These are phyloP conservation scores for Styela clava DNA, from an alignment of 23 tunicate genomes.

Conservation along the genomic window DNA sequence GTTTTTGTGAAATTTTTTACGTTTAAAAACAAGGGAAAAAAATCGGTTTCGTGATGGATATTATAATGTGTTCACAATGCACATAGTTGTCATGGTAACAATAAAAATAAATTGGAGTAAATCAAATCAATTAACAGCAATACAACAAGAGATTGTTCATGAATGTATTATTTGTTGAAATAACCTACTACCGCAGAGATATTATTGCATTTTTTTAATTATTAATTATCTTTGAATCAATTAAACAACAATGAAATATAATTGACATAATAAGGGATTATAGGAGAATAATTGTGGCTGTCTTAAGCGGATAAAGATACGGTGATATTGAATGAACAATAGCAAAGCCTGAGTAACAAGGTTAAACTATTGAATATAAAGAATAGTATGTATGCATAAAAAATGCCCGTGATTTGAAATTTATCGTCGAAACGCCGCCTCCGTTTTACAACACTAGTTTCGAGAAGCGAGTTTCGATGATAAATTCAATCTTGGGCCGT, in stretches of 20 bases:
- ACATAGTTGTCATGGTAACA: background rate
- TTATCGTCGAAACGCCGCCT: background rate
- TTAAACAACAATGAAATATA: no score
- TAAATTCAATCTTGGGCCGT: background rate
- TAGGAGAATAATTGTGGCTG: background rate
- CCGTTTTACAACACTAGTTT: no score
- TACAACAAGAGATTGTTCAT: background rate
- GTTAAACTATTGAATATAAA: background rate
- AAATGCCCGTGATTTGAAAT: background rate
- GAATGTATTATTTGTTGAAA: background rate
- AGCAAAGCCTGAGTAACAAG: background rate
- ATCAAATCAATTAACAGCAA: background rate
- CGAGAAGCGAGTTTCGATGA: no score
- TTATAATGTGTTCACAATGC: background rate
- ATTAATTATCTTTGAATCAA: no score
- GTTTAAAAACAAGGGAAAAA: no score
- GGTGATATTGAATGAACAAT: background rate
- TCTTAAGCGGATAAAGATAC: background rate
- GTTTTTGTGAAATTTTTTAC: no score
- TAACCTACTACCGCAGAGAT: background rate
- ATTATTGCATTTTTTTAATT: background rate
- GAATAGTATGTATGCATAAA: background rate
- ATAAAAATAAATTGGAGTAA: background rate
- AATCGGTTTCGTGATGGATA: no score
- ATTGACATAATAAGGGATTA: background rate